Evolutionary conservation across 2,888 invertebrate species (phyloP).

Genomic region (Odiellus spinosus): DNA sequence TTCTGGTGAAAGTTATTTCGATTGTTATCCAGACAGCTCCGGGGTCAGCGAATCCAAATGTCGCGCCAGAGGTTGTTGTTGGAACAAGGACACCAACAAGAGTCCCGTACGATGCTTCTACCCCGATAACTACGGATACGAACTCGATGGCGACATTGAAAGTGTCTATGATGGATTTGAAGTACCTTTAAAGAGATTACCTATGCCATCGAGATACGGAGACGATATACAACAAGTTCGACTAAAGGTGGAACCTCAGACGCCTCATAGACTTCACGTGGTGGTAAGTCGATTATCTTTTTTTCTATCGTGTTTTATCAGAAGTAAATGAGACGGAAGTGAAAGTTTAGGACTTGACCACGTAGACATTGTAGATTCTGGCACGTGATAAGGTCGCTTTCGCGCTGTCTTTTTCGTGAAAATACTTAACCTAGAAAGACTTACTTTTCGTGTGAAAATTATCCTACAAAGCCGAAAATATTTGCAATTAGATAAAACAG

Average conservation of each 20-base stretch:
- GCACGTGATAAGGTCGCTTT: too few relatives aligned
- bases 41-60: constrained; percentile 7
- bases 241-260: constrained; percentile 16
- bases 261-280: constrained; percentile 14
- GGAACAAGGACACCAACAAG: neutral
- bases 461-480: too few relatives aligned
- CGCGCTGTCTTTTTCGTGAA: too few relatives aligned
- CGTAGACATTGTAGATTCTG: too few relatives aligned
- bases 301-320: too few relatives aligned
- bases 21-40: constrained; percentile 15
- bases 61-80: constrained; percentile 15
- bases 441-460: too few relatives aligned
- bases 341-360: too few relatives aligned
- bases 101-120: constrained; percentile 8
- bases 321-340: too few relatives aligned
- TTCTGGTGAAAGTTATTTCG: neutral
- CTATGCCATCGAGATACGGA: constrained; percentile 14
- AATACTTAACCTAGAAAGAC: too few relatives aligned
- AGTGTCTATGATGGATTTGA: constrained; percentile 13
- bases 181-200: constrained; percentile 9
- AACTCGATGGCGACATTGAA: constrained; percentile 5
- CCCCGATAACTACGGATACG: constrained; percentile 16
- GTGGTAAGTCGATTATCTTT: constrained; percentile 10
- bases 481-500: too few relatives aligned
- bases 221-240: constrained; percentile 12